Evolutionary conservation across 1,140 invertebrate species (phyloP).

Genomic region (Lysiphlebus fabarum): DNA sequence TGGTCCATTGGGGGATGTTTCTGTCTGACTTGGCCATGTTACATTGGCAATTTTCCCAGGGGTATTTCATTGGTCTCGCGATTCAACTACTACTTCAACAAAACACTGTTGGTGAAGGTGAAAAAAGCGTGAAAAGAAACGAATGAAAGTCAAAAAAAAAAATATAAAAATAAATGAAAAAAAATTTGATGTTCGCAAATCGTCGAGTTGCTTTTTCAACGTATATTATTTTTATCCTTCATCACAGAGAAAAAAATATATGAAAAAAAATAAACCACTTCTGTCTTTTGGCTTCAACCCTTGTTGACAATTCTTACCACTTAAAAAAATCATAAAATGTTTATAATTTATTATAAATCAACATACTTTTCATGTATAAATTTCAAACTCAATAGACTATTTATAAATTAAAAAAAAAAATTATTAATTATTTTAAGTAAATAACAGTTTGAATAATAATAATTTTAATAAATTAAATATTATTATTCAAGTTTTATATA

Average conservation of each 20-base stretch:
- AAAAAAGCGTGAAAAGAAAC: neutral
- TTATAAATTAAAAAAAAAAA: too few relatives aligned
- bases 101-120: neutral
- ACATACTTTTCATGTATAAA: conserved; percentile 24
- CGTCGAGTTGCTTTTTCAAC: neutral
- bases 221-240: too few relatives aligned
- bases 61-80: neutral
- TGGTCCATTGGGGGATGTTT: conserved; percentile 18
- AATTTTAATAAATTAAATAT: too few relatives aligned
- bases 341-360: conserved; percentile 37
- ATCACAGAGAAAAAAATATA: too few relatives aligned
- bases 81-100: neutral
- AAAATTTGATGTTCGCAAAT: neutral
- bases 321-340: conserved; percentile 35
- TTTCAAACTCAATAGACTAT: too few relatives aligned
- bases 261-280: neutral
- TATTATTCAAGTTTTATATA: too few relatives aligned
- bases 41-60: conserved; percentile 18
- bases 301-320: conserved; percentile 2
- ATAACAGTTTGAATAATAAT: too few relatives aligned
- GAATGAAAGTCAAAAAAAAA: neutral
- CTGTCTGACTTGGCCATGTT: conserved; percentile 7
- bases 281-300: neutral
- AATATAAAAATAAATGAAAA: too few relatives aligned
- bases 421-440: too few relatives aligned